Base-by-base conservation (phyloP, 2,888 invertebrate genomes). In the Diachrysia chrysitis region DNA sequence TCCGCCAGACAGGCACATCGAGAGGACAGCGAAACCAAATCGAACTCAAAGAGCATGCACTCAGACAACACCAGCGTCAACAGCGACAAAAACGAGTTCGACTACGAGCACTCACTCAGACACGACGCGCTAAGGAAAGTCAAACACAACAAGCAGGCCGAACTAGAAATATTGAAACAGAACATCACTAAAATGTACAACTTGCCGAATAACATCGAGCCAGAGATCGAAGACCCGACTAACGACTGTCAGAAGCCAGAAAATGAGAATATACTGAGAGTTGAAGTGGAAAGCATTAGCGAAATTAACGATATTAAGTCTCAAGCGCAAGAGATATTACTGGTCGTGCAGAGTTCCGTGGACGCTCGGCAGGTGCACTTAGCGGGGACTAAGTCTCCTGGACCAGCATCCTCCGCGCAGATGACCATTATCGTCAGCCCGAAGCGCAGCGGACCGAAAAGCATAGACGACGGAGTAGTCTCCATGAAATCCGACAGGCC, bases 391-490 rank as follows among this genome's bases (percentile, higher is more conserved):
- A 14, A 70, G 0, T 75, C 71, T 9, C 66, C 78, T 0, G 67
- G 68, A 29, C 71, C 85, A 0, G 58, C 76, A 7, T 69, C 84
- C 17, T 79, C 85, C 0, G 70, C 86, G 0, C 84, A 85, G 58
- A 90, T 92, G 86, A 89, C 89, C 0, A 85, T 93, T 6, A 66
- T 91, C 7, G 84, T 92, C 0, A 91, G 88, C 66, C 93, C 93
- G 0, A 89, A 86, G 71, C 72, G 71, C 0, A 77, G 64, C 32
- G 32, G 4, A 16, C 35, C 63, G 0, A 63, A 56, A n/a, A 58
- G 57, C 19, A 9, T 73, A 1, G 57, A 58, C 16, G 32, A n/a
- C 17, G 46, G 16, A 2, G 25, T 1, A 4, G 12, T 0, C 10
- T 37, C 25, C 23, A 9, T 16, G n/a, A 23, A 32, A 32, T 37